A percentile compares a stretch with the other conserved stretches of the same genome.
Evolutionary conservation across 1,140 invertebrate genomes (phyloP).

Genomic region (Drusus annulatus): DNA sequence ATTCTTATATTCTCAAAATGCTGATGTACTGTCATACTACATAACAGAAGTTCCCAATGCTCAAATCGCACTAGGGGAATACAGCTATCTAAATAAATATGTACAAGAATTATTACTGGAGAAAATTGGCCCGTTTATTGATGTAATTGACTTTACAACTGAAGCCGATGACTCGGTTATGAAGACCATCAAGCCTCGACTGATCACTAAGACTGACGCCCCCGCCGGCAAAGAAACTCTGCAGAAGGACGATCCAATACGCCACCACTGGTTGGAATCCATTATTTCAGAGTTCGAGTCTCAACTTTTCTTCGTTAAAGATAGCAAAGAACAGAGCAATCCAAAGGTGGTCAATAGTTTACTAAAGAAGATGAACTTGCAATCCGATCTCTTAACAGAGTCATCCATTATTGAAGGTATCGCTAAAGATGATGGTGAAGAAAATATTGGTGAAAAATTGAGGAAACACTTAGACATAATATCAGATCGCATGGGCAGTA

Average conservation of each 20-base stretch:
- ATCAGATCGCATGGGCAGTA: conserved; percentile 9
- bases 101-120: conserved; percentile 1
- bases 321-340: not conserved
- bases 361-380: conserved; percentile 1
- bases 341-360: not conserved
- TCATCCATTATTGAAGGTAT: not conserved
- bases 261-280: conserved; percentile 31
- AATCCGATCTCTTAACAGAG: not conserved
- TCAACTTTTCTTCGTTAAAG: conserved; percentile 25
- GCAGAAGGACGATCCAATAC: conserved; percentile 5
- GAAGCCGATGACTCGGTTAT: not conserved
- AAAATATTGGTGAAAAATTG: not conserved
- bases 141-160: not conserved
- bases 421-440: not conserved
- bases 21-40: conserved; percentile 20
- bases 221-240: not conserved
- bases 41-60: conserved; percentile 46
- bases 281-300: conserved; percentile 38
- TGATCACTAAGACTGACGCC: not conserved
- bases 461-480: conserved; percentile 17
- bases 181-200: not conserved
- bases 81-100: conserved; percentile 36
- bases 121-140: conserved; percentile 18
- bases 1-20: conserved; percentile 81
- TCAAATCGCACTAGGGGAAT: conserved; percentile 43